These are phyloP conservation scores for Choreutis nemorana DNA, from an alignment of 2,888 invertebrate genomes.

Conservation along the genomic window DNA sequence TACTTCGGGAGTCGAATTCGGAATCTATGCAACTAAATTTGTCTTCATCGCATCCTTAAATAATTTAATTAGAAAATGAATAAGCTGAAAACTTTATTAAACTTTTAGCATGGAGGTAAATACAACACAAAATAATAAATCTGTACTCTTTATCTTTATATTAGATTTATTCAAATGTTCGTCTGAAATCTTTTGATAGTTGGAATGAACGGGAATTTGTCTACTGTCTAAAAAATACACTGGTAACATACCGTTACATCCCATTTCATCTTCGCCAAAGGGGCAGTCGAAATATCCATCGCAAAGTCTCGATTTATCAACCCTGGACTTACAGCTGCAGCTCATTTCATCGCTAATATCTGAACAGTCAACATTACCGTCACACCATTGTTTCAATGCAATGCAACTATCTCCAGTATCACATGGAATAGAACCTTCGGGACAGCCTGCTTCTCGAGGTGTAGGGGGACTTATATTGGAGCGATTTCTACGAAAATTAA, in stretches of 20 bases:
- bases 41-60: conserved; percentile 68
- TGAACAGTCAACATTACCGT: conserved; percentile 75
- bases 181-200: too few relatives aligned
- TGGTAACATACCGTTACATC: conserved; percentile 79
- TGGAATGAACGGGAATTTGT: too few relatives aligned
- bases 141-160: too few relatives aligned
- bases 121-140: neutral
- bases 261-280: conserved; percentile 80
- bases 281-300: conserved; percentile 88
- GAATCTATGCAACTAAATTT: conserved; percentile 75
- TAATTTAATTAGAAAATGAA: too few relatives aligned
- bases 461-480: conserved; percentile 9
- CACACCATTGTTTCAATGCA: conserved; percentile 69
- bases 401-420: conserved; percentile 57
- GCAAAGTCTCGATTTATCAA: conserved; percentile 72
- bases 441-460: conserved; percentile 29
- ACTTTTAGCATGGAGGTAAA: neutral
- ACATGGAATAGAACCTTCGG: conserved; percentile 31
- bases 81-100: too few relatives aligned
- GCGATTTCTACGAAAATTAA: neutral
- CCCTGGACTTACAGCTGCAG: conserved; percentile 77
- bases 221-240: too few relatives aligned
- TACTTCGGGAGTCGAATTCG: conserved; percentile 56
- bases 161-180: too few relatives aligned
- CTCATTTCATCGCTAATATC: conserved; percentile 81